These are phyloP conservation scores for Platichthys stellatus DNA, from an alignment of 2,113 vertebrate species.

Conservation along the genomic window DNA sequence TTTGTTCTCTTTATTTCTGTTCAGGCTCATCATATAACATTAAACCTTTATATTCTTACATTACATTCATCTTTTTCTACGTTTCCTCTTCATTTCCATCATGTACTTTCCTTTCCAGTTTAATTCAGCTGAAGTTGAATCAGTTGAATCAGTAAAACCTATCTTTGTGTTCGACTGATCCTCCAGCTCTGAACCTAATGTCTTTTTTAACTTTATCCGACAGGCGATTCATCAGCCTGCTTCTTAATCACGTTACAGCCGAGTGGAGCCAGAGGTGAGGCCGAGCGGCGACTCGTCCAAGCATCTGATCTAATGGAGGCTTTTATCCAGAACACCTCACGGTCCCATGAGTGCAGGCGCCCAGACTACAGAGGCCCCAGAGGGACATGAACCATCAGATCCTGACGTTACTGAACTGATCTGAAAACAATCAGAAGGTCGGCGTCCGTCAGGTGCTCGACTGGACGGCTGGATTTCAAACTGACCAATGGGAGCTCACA, in stretches of 20 bases:
- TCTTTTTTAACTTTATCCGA: constrained; percentile 56
- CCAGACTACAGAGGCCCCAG: constrained; percentile 38
- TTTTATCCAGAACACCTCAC: constrained; percentile 62
- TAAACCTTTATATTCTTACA: too few species aligned
- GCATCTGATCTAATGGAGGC: constrained; percentile 46
- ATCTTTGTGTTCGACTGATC: neutral
- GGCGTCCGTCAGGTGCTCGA: too few species aligned
- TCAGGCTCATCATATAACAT: too few species aligned
- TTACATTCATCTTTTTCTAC: too few species aligned
- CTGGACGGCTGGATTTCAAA: neutral
- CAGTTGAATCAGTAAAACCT: neutral
- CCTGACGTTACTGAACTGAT: neutral
- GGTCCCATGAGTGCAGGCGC: constrained; percentile 27
- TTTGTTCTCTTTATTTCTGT: neutral
- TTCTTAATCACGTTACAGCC: constrained; percentile 56
- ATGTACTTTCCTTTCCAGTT: too few species aligned
- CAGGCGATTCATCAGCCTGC: constrained; percentile 68
- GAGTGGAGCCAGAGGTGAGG: constrained; percentile 58
- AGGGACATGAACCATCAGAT: constrained; percentile 23
- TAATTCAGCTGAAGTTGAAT: neutral
- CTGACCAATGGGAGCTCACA: neutral
- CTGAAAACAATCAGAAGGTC: neutral
- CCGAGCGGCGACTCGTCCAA: constrained; percentile 14
- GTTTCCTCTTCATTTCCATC: neutral
- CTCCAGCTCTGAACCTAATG: constrained; percentile 31